Evolutionary conservation across 2,888 invertebrate species (phyloP), one percentile per base, ranked within the genome.

Genomic region (Leptinotarsa peninsularis): DNA sequence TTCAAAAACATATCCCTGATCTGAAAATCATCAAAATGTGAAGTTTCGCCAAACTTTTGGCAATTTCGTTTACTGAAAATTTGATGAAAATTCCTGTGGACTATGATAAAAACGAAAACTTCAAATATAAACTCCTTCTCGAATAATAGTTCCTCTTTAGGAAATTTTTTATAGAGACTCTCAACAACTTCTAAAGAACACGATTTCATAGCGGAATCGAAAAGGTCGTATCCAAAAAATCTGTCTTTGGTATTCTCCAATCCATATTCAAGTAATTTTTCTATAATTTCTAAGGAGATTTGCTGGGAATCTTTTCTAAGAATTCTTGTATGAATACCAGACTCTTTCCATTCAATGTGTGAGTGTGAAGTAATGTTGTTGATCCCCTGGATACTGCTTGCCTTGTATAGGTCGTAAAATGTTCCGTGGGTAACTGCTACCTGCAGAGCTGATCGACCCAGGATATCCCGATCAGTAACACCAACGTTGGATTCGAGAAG

Each of bases 161-260:
- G 52, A 21, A 71, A 71, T 15, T 33, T 49, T 18, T 23, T 50
- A 50, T 49, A 74, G 43, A 74, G 71, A n/a, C 49, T 49, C 5
- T 74, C 15, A 1, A 74, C 71, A 33, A 49, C 56, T 7, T 52
- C 67, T 2, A 74, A 68, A 27, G 74, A 74, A 23, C 71, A 74
- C 2, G 74, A 74, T 60, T 74, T 74, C 71, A 74, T 74, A 2
- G 74, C 74, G 5, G 49, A 71, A 23, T 74, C 74, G 18, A 74
- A 74, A 7, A 60, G 49, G 17, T 74, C 74, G 17, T 74, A 74
- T 13, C 67, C 27, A 15, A 74, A 74, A 10, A 71, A 27, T 18
- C 15, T 54, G 18, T 74, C 74, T 2, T 56, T 71, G 3, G 49
- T 50, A 52, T 74, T 74, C 2, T 15, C 5, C 15, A 71, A 67